These are phyloP conservation scores for Gymnocephalus cernua DNA, from an alignment of 2,113 vertebrate species.

Conservation along the genomic window DNA sequence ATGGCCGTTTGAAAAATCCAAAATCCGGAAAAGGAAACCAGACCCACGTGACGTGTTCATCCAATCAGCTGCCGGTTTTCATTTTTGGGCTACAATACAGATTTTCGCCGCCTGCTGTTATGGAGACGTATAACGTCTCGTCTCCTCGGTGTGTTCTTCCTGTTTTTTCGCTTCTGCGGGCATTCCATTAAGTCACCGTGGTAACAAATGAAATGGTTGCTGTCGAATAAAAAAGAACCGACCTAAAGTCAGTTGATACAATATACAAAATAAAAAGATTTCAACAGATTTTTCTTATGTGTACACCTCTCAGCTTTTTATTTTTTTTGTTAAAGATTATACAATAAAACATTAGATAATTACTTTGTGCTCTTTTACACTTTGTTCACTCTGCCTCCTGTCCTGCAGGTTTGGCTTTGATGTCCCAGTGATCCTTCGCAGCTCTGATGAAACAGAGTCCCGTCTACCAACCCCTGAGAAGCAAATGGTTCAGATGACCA, in stretches of 20 bases:
- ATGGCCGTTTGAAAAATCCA: too few species aligned
- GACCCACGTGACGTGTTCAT: too few species aligned
- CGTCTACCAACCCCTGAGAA: slow-evolving; percentile 86
- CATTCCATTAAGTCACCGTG: too few species aligned
- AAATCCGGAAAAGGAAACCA: too few species aligned
- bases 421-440: slow-evolving; percentile 93
- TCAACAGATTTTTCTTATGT: background rate
- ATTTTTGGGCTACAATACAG: too few species aligned
- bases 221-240: too few species aligned
- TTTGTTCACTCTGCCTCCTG: background rate
- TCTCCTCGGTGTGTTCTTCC: too few species aligned
- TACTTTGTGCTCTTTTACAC: background rate
- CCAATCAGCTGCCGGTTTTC: too few species aligned
- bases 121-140: too few species aligned
- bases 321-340: background rate
- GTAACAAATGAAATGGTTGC: too few species aligned
- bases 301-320: background rate
- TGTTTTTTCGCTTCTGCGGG: too few species aligned
- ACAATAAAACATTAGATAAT: background rate
- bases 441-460: slow-evolving; percentile 90
- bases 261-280: background rate
- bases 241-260: background rate
- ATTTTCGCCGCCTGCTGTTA: too few species aligned
- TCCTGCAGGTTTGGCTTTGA: slow-evolving; percentile 92
- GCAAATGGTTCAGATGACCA: slow-evolving; percentile 94